Evolutionary conservation across 2,797 vertebrate genomes (phyloP).

Genomic region (Microctenopoma steveboyesi): DNA sequence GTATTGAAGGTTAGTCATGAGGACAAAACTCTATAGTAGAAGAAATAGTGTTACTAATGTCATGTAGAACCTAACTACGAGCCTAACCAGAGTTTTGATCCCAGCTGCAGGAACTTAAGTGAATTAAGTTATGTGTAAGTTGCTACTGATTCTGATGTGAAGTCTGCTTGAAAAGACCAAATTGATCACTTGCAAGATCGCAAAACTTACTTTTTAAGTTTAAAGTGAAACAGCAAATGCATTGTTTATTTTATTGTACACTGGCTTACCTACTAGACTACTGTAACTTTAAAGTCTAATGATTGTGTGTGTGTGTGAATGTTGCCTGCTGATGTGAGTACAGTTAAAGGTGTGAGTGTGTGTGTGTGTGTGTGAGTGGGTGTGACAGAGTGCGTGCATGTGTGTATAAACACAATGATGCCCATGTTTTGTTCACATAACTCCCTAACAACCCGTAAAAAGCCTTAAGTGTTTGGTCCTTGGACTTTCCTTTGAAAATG

Average conservation of each 20-base stretch:
- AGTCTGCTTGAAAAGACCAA: slow-evolving; percentile 82
- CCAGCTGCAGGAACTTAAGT: slow-evolving; percentile 49
- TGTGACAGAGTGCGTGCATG: slow-evolving; percentile 18
- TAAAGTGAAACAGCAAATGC: slow-evolving; percentile 85
- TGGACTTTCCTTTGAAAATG: slow-evolving; percentile 90
- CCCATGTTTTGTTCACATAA: slow-evolving; percentile 86
- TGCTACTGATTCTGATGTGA: slow-evolving; percentile 83
- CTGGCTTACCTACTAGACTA: slow-evolving; percentile 99
- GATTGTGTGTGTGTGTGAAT: slow-evolving; percentile 84
- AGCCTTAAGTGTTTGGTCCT: slow-evolving; percentile 99
- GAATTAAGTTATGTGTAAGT: slow-evolving; percentile 64
- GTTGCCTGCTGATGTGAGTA: slow-evolving; percentile 59
- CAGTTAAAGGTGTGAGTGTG: slow-evolving; percentile 41
- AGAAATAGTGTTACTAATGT: slow-evolving; percentile 66
- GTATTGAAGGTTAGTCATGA: slow-evolving; percentile 61
- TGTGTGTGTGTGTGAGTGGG: slow-evolving; percentile 18
- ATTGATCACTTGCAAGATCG: slow-evolving; percentile 97
- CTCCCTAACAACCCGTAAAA: slow-evolving; percentile 91
- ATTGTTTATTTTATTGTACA: slow-evolving; percentile 96
- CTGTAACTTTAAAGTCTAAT: slow-evolving; percentile 94
- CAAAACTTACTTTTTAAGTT: slow-evolving; percentile 71
- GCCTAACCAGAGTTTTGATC: slow-evolving; percentile 65
- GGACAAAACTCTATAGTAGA: slow-evolving; percentile 72
- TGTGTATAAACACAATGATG: slow-evolving; percentile 78
- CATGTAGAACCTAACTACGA: slow-evolving; percentile 60